Evolutionary conservation across 2,888 invertebrate species (phyloP).

Genomic region (Aphodius sticticus): DNA sequence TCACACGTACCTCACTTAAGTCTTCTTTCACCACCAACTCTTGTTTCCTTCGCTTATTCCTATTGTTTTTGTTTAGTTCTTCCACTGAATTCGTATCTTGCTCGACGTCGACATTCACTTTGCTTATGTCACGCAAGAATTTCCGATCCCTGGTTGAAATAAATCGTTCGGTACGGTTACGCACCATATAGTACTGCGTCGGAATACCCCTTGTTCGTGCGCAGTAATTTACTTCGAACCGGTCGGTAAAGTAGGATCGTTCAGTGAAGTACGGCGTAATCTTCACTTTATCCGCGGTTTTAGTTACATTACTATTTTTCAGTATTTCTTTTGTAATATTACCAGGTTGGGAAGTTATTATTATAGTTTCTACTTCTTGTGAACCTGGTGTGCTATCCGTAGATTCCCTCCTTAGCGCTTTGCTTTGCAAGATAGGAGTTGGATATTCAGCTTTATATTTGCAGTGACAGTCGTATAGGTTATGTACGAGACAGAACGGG

Average conservation of each 20-base stretch:
- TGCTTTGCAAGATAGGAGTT: neutral
- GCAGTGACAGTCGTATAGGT: constrained; percentile 73
- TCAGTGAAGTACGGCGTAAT: too few relatives aligned
- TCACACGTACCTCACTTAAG: neutral
- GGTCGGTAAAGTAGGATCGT: neutral
- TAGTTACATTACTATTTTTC: neutral
- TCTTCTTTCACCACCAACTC: constrained; percentile 30
- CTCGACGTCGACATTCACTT: neutral
- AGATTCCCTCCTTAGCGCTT: neutral
- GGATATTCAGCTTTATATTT: constrained; percentile 26
- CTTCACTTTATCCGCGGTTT: neutral
- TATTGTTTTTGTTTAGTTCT: neutral
- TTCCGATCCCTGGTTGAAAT: constrained; percentile 31
- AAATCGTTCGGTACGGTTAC: constrained; percentile 39
- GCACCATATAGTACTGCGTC: constrained; percentile 41
- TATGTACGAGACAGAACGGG: constrained; percentile 73
- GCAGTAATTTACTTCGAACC: constrained; percentile 28
- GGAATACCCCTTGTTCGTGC: constrained; percentile 41
- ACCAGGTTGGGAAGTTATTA: neutral
- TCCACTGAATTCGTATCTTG: neutral
- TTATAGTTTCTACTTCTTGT: neutral
- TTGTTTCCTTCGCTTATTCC: constrained; percentile 35
- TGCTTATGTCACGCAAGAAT: constrained; percentile 30
- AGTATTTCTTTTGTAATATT: neutral
- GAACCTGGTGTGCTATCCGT: too few relatives aligned